Evolutionary conservation across 2,113 vertebrate genomes (phyloP).

Genomic region (Ursus arctos): DNA sequence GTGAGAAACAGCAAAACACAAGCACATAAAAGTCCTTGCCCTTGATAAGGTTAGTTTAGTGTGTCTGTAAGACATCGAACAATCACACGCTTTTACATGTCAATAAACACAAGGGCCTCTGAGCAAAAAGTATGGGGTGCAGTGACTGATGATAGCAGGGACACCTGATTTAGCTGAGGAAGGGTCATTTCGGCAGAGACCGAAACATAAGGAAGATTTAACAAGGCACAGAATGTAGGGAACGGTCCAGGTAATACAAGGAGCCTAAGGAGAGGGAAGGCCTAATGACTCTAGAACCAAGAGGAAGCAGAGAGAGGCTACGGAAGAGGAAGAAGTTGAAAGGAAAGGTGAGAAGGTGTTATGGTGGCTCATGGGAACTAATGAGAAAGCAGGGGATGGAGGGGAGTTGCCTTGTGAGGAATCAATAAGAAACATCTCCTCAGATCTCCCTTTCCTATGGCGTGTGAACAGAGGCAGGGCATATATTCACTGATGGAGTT

Average conservation of each 20-base stretch:
- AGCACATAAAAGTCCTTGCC: neutral
- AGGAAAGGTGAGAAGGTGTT: neutral
- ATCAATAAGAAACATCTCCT: neutral
- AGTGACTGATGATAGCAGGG: neutral
- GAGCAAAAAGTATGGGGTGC: neutral
- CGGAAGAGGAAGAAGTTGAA: neutral
- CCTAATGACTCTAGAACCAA: neutral
- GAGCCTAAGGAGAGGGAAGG: neutral
- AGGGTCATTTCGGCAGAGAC: neutral
- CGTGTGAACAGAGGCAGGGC: neutral
- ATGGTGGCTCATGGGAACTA: neutral
- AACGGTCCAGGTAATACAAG: neutral
- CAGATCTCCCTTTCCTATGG: neutral
- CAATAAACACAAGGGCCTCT: neutral
- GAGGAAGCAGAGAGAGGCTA: neutral
- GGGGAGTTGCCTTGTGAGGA: neutral
- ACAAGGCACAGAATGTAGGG: neutral
- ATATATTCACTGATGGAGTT: neutral
- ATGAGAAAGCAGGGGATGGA: neutral
- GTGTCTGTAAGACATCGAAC: neutral
- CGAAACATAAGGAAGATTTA: neutral
- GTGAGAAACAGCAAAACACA: neutral
- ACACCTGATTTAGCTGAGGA: neutral
- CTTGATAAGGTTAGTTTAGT: neutral
- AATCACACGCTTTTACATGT: neutral